phyloP scores from a whole-genome alignment of 2,113 vertebrate species.

The Cephalopterus ornatus region DNA sequence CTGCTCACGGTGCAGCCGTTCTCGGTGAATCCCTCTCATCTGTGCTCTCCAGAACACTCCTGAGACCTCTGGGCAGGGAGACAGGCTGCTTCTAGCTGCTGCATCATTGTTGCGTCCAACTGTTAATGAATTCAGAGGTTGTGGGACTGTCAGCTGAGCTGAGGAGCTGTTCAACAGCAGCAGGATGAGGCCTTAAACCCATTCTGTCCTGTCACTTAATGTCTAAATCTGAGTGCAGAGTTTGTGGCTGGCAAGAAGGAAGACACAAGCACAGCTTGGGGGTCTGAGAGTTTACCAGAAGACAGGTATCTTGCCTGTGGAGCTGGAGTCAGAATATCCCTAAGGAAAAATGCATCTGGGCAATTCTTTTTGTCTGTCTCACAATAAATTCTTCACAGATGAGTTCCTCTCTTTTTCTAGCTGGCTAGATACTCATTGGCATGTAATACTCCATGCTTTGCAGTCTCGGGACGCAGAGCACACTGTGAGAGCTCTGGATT shows the following conservation, averaged over 20 bases:
- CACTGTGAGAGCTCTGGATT: not conserved
- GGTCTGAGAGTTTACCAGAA: not conserved
- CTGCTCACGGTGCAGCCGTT: fast-evolving
- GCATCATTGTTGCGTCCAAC: not conserved
- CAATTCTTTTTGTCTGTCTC: not conserved
- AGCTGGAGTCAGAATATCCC: not conserved
- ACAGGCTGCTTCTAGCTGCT: not conserved
- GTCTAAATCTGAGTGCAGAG: fast-evolving
- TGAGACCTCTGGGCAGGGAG: not conserved
- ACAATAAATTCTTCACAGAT: not conserved
- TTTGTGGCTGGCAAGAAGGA: not conserved
- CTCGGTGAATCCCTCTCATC: not conserved
- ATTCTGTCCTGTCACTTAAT: not conserved
- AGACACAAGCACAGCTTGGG: not conserved
- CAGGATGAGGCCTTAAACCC: not conserved
- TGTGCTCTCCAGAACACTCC: not conserved
- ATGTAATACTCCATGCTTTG: not conserved
- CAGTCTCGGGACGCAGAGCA: not conserved
- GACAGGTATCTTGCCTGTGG: not conserved
- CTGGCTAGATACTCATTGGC: not conserved
- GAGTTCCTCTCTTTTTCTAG: not conserved
- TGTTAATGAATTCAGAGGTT: not conserved
- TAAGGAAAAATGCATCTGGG: not conserved
- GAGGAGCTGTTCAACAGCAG: not conserved
- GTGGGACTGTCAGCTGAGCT: not conserved